Percentiles rank a stretch among this genome's conserved stretches.
Evolutionary conservation across 2,797 vertebrate species (phyloP).

Genomic region (Nannoperca obscura): DNA sequence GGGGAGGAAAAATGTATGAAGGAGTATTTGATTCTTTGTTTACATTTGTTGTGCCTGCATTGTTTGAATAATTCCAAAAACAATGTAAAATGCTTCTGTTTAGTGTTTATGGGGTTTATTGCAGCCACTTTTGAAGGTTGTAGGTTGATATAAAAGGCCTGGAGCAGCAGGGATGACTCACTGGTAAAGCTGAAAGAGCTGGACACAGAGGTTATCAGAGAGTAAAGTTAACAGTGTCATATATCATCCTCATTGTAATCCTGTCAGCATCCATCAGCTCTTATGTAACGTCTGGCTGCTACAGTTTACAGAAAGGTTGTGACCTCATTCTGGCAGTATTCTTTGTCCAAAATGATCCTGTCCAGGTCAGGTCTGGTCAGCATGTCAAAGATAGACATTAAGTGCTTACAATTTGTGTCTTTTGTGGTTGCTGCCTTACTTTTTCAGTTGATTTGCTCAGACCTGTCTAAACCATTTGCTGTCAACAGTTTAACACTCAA

Average conservation of each 20-base stretch:
- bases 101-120: slow-evolving; percentile 22
- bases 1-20: slow-evolving; percentile 10
- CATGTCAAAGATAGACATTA: slow-evolving; percentile 9
- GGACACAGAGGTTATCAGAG: slow-evolving; percentile 40
- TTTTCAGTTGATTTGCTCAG: not conserved
- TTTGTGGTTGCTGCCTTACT: slow-evolving; percentile 16
- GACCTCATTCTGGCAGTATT: not conserved
- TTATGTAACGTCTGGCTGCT: slow-evolving; percentile 30
- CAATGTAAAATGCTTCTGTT: slow-evolving; percentile 14
- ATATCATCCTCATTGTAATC: slow-evolving; percentile 34
- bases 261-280: slow-evolving; percentile 45
- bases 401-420: slow-evolving; percentile 6
- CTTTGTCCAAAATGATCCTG: not conserved
- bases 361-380: slow-evolving; percentile 18
- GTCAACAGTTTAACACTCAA: not conserved
- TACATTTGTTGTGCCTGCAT: slow-evolving; percentile 51
- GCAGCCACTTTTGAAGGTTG: slow-evolving; percentile 17
- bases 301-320: slow-evolving; percentile 26
- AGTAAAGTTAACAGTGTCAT: slow-evolving; percentile 37
- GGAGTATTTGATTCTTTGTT: slow-evolving; percentile 40
- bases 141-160: slow-evolving; percentile 6
- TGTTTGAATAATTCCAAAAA: slow-evolving; percentile 27
- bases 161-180: not conserved
- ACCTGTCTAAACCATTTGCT: not conserved
- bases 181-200: slow-evolving; percentile 31